Evolutionary conservation across 1,140 invertebrate genomes (phyloP), one percentile per base, ranked within the genome.

Genomic region (Dryas iulia): DNA sequence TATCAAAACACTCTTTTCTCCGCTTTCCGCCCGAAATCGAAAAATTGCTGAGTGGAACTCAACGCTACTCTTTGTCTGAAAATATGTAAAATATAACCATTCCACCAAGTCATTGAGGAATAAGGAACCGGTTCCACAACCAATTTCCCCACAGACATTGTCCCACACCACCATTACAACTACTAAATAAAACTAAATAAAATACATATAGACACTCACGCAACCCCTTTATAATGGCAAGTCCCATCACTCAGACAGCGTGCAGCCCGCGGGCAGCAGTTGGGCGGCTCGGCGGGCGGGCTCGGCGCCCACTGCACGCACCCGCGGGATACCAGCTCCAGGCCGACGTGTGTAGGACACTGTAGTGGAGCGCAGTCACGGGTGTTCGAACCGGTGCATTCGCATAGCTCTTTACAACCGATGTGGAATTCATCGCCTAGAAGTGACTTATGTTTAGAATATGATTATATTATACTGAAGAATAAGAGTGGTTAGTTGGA

Each of bases 301-400:
- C 95, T 94, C 0, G 95, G 94, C 73, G 97, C 96, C 97, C 97
- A 98, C 69, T 95, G 94, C 0, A 98, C 83, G 83, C 97, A 98
- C 53, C 95, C 93, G 0, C 96, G 95, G 79, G 97, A 95, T n/a
- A 97, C 81, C 1, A 97, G 93, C 76, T 97, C 96, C 11, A 97
- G 87, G 0, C 96, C 97, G 71, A 96, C 97, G 71, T 96, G 95
- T 0, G 95, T 95, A 0, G 97, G 97, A 80, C 97, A 98, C 65
- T 96, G 94, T 10, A 98, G 93, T 26, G 95, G 95, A 3, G 94
- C 93, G 81, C 97, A 98, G 62, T 96, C 94, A 0, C 95, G 93
- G 30, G 93, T 93, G 24, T 94, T 92, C 5, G 86, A 86, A 0
- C 90, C 87, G 2, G 79, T 85, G 73, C 97, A 97, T 23, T 93